phyloP scores from a whole-genome alignment of 2,113 vertebrate species.

The Sturnus vulgaris region DNA sequence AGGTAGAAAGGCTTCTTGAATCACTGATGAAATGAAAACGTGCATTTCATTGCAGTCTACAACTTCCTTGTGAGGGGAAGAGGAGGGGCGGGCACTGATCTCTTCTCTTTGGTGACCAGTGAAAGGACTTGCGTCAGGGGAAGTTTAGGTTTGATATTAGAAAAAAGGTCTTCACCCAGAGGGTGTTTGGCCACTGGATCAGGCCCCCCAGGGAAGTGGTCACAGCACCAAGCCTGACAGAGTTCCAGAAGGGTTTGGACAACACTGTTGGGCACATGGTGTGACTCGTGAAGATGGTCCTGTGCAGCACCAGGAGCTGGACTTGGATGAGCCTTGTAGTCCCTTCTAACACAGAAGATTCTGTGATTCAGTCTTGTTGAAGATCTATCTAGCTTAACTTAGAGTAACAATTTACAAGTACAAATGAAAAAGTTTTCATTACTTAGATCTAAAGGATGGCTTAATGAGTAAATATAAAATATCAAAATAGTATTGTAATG shows the following conservation, averaged over 20 bases:
- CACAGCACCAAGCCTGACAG: background rate
- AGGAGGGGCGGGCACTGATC: background rate
- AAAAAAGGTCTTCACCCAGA: background rate
- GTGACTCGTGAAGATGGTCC: background rate
- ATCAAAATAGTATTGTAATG: background rate
- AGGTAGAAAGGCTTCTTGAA: background rate
- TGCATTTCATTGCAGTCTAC: background rate
- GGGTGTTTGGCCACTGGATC: background rate
- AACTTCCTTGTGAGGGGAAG: background rate
- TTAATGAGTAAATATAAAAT: background rate
- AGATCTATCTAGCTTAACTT: background rate
- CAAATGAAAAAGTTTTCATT: background rate
- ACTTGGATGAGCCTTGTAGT: background rate
- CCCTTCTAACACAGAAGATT: background rate
- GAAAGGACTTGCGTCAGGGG: background rate
- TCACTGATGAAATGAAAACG: background rate
- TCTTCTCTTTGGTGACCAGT: background rate
- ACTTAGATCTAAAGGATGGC: background rate
- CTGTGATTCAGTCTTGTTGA: background rate
- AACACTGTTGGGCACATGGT: background rate
- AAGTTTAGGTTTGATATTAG: background rate
- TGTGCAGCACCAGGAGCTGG: background rate
- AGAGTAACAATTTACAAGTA: background rate
- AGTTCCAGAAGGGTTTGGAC: background rate
- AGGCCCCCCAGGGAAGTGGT: background rate